These are phyloP conservation scores for Vanessa tameamea DNA, from an alignment of 1,140 invertebrate species.

Conservation along the genomic window DNA sequence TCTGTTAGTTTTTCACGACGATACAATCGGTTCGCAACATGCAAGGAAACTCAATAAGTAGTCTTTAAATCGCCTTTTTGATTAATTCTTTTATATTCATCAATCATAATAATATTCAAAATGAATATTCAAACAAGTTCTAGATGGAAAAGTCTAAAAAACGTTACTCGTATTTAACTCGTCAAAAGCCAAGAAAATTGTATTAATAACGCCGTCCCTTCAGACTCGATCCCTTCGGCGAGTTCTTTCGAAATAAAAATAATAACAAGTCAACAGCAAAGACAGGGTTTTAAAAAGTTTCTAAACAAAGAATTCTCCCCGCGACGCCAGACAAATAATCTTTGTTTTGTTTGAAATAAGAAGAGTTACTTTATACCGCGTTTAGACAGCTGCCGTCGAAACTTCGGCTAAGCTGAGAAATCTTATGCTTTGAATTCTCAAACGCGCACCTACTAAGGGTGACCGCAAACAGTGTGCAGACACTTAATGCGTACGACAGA, in stretches of 20 bases:
- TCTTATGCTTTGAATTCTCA: constrained; percentile 10
- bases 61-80: no score
- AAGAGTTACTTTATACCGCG: constrained; percentile 29
- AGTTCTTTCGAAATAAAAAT: constrained; percentile 15
- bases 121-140: neutral
- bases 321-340: constrained; percentile 13
- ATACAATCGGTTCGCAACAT: no score
- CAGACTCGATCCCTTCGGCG: constrained; percentile 5
- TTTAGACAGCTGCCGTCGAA: constrained; percentile 28
- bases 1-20: no score
- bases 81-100: neutral
- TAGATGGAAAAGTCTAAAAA: neutral
- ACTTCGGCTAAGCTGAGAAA: constrained; percentile 18
- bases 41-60: no score
- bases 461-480: neutral
- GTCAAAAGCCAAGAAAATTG: neutral
- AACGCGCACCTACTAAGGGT: constrained; percentile 1
- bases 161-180: neutral
- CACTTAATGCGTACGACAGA: neutral
- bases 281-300: constrained; percentile 28
- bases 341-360: constrained; percentile 25
- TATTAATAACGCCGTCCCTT: constrained; percentile 16
- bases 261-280: constrained; percentile 20
- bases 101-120: neutral
- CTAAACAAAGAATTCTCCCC: constrained; percentile 24